Evolutionary conservation across 2,113 vertebrate species (phyloP), one percentile per base, ranked within the genome.

Genomic region (Neogobius melanostomus): DNA sequence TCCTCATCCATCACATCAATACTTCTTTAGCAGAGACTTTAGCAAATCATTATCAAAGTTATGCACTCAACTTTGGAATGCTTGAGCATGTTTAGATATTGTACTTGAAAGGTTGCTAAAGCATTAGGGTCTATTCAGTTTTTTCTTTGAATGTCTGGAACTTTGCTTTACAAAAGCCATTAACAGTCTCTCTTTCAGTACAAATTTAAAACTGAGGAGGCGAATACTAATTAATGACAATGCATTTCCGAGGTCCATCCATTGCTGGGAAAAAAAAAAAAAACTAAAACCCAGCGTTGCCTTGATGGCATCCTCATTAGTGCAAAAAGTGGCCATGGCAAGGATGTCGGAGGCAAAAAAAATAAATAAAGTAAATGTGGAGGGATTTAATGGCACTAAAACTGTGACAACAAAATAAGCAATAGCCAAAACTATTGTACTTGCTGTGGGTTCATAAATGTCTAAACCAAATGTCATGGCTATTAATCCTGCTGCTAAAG

Each of bases 391-490:
- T 64, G 16, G 16, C 44, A 17, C 62, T 17, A 64, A 48, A 64
- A 64, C 45, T 46, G 62, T 64, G 46, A 64, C 44, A 48, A 17
- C 44, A 48, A 47, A 48, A 47, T 47, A 64, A 64, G 45, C 44
- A 64, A 46, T 64, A 64, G 62, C 62, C 62, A 64, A 46, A 47
- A 48, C 62, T 64, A 64, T 64, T 64, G 44, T 46, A 64, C 44
- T 48, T 48, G 44, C 46, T 46, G 46, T 14, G 44, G 62, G 62
- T 47, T 64, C 62, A 64, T 64, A 64, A 64, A 64, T 64, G 62
- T 64, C 62, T 48, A 10, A 47, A 64, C 44, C 62, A 64, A 64
- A 64, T 64, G 62, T 64, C 62, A 64, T 48, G 46, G 62, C 62
- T 64, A 64, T 64, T 48, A 64, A 64, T 64, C 62, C 62, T 47